These are phyloP conservation scores for Sarcophaga subvicina DNA, from an alignment of 2,888 invertebrate species.

Conservation along the genomic window DNA sequence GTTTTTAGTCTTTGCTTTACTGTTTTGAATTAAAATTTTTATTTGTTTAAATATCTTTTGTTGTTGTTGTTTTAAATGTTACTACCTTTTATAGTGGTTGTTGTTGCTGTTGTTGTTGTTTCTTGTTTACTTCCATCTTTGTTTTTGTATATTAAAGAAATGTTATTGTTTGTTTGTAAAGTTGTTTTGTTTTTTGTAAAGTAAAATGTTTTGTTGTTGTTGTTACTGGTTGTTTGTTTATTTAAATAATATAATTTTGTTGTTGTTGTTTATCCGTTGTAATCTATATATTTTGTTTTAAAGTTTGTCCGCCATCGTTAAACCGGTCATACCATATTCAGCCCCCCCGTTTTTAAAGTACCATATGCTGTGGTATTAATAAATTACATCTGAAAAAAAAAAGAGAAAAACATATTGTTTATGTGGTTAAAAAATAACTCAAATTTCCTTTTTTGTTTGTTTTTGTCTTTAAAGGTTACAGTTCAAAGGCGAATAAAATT, in stretches of 20 bases:
- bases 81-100: slow-evolving; percentile 24
- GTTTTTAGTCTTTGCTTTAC: slow-evolving; percentile 70
- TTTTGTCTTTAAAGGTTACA: slow-evolving; percentile 26
- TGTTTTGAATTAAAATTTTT: slow-evolving; percentile 52
- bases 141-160: slow-evolving; percentile 67
- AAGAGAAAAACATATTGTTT: slow-evolving; percentile 22
- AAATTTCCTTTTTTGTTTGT: background rate
- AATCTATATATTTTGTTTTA: background rate
- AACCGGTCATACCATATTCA: slow-evolving; percentile 62
- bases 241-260: slow-evolving; percentile 52
- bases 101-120: slow-evolving; percentile 52
- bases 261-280: slow-evolving; percentile 49
- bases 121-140: slow-evolving; percentile 42
- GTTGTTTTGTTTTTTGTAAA: slow-evolving; percentile 60
- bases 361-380: slow-evolving; percentile 75
- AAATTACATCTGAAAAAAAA: slow-evolving; percentile 75
- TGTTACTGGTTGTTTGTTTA: slow-evolving; percentile 30
- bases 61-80: slow-evolving; percentile 58
- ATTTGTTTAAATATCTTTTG: slow-evolving; percentile 55
- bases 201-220: slow-evolving; percentile 44
- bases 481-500: slow-evolving; percentile 21
- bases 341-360: slow-evolving; percentile 72
- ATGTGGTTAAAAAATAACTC: slow-evolving; percentile 1
- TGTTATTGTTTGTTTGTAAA: slow-evolving; percentile 61
- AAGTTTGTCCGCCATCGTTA: slow-evolving; percentile 67